Evolutionary conservation across 2,888 invertebrate genomes (phyloP).

Genomic region (Antitype chi): DNA sequence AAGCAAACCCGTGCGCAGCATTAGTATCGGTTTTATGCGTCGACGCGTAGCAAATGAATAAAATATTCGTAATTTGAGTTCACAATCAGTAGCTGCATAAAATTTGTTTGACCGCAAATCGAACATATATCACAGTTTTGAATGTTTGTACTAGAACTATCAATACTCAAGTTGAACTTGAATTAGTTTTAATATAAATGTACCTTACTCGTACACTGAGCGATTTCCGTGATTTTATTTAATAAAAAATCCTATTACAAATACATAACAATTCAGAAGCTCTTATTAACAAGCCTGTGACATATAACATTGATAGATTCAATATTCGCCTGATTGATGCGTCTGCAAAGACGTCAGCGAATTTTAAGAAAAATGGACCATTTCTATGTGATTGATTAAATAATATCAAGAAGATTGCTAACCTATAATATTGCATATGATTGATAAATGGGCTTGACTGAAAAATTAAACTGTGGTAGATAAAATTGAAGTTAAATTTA

Average conservation of each 20-base stretch:
- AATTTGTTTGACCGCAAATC: too few relatives aligned
- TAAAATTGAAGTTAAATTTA: not conserved
- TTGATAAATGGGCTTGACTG: slow-evolving; percentile 25
- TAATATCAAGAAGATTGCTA: slow-evolving; percentile 14
- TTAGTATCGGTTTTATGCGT: too few relatives aligned
- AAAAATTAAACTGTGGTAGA: not conserved
- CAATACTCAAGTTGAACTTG: too few relatives aligned
- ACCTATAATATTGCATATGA: slow-evolving; percentile 12
- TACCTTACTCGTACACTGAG: too few relatives aligned
- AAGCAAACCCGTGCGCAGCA: too few relatives aligned
- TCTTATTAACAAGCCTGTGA: not conserved
- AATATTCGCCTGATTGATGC: slow-evolving; percentile 23
- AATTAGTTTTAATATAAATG: too few relatives aligned
- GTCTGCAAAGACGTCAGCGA: not conserved
- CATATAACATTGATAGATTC: not conserved
- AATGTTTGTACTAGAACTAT: too few relatives aligned
- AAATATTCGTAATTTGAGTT: too few relatives aligned
- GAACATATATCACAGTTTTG: too few relatives aligned
- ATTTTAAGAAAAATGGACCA: slow-evolving; percentile 26
- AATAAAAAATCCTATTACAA: not conserved
- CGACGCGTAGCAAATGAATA: too few relatives aligned
- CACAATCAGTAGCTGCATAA: too few relatives aligned
- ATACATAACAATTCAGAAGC: not conserved
- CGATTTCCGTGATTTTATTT: not conserved
- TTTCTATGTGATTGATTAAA: slow-evolving; percentile 28